Evolutionary conservation across 2,113 vertebrate species (phyloP).

Genomic region (Perognathus longimembris): DNA sequence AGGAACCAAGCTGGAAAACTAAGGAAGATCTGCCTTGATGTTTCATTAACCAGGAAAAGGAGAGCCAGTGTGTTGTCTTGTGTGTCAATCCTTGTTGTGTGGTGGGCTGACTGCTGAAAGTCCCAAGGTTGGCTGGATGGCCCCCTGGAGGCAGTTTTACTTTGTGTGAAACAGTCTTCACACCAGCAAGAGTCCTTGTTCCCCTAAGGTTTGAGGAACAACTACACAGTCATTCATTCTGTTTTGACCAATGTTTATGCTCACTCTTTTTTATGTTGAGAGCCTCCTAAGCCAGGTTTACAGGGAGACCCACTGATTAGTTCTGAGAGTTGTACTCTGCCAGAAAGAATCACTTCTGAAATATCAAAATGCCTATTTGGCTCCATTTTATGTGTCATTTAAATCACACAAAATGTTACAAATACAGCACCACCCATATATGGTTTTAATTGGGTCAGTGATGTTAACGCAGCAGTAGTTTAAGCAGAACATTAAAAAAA

Average conservation of each 20-base stretch:
- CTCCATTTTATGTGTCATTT: slow-evolving; percentile 43
- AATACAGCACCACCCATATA: slow-evolving; percentile 14
- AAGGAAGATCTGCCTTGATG: background rate
- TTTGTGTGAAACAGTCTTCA: background rate
- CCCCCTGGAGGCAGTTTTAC: background rate
- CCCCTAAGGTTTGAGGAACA: background rate
- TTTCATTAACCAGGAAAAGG: background rate
- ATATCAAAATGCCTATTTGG: slow-evolving; percentile 23
- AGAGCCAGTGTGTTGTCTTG: background rate
- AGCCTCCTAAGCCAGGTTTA: background rate
- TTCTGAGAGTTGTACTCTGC: background rate
- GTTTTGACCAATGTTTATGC: background rate
- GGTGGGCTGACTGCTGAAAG: background rate
- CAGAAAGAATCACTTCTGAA: slow-evolving; percentile 44
- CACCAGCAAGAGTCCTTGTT: background rate
- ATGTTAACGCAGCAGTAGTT: slow-evolving; percentile 62
- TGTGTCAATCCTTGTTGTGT: background rate
- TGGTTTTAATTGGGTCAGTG: slow-evolving; percentile 80
- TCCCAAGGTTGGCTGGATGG: background rate
- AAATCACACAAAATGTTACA: slow-evolving; percentile 59
- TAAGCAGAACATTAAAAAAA: slow-evolving; percentile 74
- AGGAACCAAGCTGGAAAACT: background rate
- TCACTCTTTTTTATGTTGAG: background rate
- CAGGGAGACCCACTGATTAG: background rate
- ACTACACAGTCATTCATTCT: background rate